Conservation (phyloP, 2,888 invertebrate species). For the Craniophora ligustri region DNA sequence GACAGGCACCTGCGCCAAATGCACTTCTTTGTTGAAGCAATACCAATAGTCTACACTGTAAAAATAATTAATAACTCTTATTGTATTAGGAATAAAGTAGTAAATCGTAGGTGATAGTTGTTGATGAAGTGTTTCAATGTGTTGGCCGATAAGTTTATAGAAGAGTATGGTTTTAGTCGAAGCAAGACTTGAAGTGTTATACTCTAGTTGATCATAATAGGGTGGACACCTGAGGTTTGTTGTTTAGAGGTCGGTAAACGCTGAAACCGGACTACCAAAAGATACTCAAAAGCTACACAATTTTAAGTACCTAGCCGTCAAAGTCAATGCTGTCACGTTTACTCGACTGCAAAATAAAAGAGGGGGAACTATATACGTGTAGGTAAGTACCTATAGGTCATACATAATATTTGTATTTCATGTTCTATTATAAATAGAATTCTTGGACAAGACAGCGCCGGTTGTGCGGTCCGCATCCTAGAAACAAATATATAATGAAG, state of each 20-base stretch:
- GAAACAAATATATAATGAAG: not conserved
- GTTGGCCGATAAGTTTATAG: slow-evolving; percentile 33
- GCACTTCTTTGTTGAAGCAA: slow-evolving; percentile 53
- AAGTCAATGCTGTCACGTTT: too few species aligned
- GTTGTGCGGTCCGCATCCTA: too few species aligned
- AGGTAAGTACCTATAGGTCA: too few species aligned
- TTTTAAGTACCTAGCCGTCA: too few species aligned
- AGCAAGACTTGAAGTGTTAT: slow-evolving; percentile 44
- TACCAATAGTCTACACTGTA: not conserved
- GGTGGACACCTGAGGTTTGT: slow-evolving; percentile 41
- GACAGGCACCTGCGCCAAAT: slow-evolving; percentile 75
- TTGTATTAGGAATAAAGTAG: rapidly evolving
- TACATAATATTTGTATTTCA: too few species aligned
- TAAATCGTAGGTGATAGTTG: slow-evolving; percentile 7
- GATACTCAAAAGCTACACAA: too few species aligned
- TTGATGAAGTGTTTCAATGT: not conserved
- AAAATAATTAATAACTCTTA: slow-evolving; percentile 11
- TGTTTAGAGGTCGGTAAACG: too few species aligned
- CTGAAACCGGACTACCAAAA: too few species aligned
- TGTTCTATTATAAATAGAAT: too few species aligned
- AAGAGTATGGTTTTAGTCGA: slow-evolving; percentile 34
- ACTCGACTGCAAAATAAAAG: too few species aligned
- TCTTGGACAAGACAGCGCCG: too few species aligned
- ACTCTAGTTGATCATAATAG: slow-evolving; percentile 30
- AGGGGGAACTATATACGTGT: too few species aligned